Evolutionary conservation across 1,140 invertebrate genomes (phyloP).

Genomic region (Hetaerina americana): DNA sequence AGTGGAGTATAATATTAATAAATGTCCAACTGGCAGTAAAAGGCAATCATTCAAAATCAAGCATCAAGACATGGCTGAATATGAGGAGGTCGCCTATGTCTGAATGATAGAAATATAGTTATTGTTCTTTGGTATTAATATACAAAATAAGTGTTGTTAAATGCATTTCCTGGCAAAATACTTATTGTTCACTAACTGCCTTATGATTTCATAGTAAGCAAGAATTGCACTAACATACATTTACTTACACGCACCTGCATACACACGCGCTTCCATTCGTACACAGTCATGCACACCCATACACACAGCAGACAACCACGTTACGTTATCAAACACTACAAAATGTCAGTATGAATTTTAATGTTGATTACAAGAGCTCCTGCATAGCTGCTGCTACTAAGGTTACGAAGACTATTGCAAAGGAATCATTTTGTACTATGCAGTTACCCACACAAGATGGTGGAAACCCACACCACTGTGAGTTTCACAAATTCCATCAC

Average conservation of each 20-base stretch:
- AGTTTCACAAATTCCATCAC: not conserved
- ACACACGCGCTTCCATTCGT: no score
- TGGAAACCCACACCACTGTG: not conserved
- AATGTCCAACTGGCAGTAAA: not conserved
- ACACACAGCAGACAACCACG: no score
- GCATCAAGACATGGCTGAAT: not conserved
- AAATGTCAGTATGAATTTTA: not conserved
- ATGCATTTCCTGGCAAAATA: not conserved
- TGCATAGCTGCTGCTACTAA: not conserved
- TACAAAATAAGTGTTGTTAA: constrained; percentile 1
- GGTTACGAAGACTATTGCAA: not conserved
- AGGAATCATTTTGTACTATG: not conserved
- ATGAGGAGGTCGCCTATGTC: not conserved
- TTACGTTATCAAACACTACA: not conserved
- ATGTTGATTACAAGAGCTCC: not conserved
- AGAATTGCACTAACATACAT: not conserved
- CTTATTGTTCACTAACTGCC: not conserved
- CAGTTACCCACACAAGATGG: not conserved
- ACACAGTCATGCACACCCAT: not conserved
- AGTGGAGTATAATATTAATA: not conserved
- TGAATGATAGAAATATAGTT: not conserved
- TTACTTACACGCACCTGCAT: no score
- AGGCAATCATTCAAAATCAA: not conserved
- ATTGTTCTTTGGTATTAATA: constrained; percentile 1
- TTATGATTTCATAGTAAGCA: not conserved